phyloP scores from a whole-genome alignment of 1,140 invertebrate genomes.

The Pseudomyrmex pallidus region DNA sequence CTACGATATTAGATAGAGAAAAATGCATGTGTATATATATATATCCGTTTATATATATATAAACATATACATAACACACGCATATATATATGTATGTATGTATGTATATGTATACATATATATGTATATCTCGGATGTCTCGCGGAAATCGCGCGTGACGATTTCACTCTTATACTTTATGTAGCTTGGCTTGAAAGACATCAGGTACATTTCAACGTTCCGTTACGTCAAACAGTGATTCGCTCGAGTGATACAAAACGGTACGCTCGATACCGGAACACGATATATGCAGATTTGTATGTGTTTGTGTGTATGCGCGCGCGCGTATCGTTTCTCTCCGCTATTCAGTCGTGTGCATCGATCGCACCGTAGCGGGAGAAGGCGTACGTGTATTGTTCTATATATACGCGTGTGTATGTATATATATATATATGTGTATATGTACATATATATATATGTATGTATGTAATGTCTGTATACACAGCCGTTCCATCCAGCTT shows the following conservation, averaged over 20 bases:
- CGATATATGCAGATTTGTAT: slow-evolving; percentile 44
- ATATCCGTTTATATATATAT: not conserved
- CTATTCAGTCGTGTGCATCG: slow-evolving; percentile 65
- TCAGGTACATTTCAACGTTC: slow-evolving; percentile 71
- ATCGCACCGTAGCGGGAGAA: slow-evolving; percentile 55
- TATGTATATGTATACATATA: slow-evolving; percentile 11
- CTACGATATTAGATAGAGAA: slow-evolving; percentile 21
- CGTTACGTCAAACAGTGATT: slow-evolving; percentile 65
- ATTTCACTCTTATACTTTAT: slow-evolving; percentile 26
- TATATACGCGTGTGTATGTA: not conserved
- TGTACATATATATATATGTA: not conserved
- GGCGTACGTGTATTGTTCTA: not conserved
- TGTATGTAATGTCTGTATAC: slow-evolving; percentile 48
- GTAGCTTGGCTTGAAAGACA: slow-evolving; percentile 70
- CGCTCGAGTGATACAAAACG: slow-evolving; percentile 58
- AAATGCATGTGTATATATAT: not conserved
- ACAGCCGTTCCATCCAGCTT: slow-evolving; percentile 69
- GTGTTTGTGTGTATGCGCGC: not conserved
- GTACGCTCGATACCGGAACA: slow-evolving; percentile 55
- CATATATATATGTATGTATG: not conserved
- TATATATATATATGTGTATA: not conserved
- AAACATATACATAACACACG: slow-evolving; percentile 15
- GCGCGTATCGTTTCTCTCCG: slow-evolving; percentile 6
- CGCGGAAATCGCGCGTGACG: slow-evolving; percentile 3
- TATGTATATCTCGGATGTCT: slow-evolving; percentile 40